phyloP scores from a whole-genome alignment of 2,797 vertebrate genomes.

The Lepus townsendii region DNA sequence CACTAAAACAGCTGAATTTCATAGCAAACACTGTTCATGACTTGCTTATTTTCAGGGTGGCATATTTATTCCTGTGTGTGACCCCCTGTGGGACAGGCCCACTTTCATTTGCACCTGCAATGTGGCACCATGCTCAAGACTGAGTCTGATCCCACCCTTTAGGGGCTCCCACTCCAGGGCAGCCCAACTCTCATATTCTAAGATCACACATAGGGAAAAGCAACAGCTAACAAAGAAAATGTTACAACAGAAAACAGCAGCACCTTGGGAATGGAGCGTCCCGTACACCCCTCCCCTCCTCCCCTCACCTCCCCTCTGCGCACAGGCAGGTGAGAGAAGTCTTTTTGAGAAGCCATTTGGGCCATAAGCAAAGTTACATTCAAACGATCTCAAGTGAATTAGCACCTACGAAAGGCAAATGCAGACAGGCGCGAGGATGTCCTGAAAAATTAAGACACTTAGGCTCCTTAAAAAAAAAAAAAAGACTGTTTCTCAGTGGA shows the following conservation, averaged over 20 bases:
- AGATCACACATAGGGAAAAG: conserved; percentile 21
- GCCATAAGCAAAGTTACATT: not conserved
- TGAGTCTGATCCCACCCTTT: not conserved
- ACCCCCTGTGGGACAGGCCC: not conserved
- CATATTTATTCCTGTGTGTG: not conserved
- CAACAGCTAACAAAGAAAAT: conserved; percentile 40
- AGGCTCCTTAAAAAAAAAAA: conserved; percentile 52
- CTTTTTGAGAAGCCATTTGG: not conserved
- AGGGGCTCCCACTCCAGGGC: not conserved
- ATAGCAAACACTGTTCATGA: conserved; percentile 29
- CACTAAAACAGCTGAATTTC: conserved; percentile 7
- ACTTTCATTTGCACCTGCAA: not conserved
- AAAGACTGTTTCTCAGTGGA: conserved; percentile 62
- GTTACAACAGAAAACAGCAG: conserved; percentile 25
- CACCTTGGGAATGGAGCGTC: not conserved
- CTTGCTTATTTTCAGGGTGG: conserved; percentile 26
- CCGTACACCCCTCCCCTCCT: conserved; percentile 30
- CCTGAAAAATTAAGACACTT: conserved; percentile 51
- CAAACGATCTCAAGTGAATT: not conserved
- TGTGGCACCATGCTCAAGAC: not conserved
- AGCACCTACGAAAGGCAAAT: not conserved
- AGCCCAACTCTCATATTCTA: not conserved
- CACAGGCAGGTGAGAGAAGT: not conserved
- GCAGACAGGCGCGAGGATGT: conserved; percentile 2
- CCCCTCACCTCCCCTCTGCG: not conserved